Conservation (phyloP, 2,888 invertebrate genomes). For the Bedellia somnulentella region DNA sequence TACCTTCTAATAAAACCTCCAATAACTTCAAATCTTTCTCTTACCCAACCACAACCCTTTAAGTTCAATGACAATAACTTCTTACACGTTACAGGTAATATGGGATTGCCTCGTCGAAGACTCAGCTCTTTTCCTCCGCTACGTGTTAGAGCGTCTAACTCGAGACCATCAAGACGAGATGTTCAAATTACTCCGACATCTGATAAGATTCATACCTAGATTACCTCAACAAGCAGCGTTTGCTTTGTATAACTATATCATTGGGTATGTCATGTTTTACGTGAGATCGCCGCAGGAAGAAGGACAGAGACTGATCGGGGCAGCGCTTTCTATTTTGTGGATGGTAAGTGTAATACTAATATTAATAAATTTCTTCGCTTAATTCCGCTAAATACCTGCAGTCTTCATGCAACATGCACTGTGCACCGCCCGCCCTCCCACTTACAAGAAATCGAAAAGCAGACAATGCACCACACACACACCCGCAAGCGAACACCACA, state of each 20-base stretch:
- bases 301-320: conserved; percentile 91
- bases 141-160: conserved; percentile 93
- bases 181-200: conserved; percentile 88
- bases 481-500: too few species aligned
- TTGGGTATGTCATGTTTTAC: conserved; percentile 99
- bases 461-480: too few species aligned
- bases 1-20: too few species aligned
- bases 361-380: neutral
- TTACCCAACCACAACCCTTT: too few species aligned
- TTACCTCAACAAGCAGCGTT: conserved; percentile 97
- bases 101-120: conserved; percentile 99
- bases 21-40: too few species aligned
- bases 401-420: too few species aligned
- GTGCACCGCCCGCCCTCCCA: too few species aligned
- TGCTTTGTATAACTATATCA: conserved; percentile 96
- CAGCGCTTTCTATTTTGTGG: conserved; percentile 94
- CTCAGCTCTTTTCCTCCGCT: conserved; percentile 91
- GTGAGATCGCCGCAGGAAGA: conserved; percentile 95
- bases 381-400: too few species aligned
- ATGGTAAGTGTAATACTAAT: conserved; percentile 69
- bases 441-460: too few species aligned
- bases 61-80: too few species aligned
- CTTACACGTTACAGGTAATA: conserved; percentile 72
- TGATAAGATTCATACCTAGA: conserved; percentile 90
- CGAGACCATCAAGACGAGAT: conserved; percentile 91